phyloP scores from a whole-genome alignment of 2,888 invertebrate genomes.

The Drosophila anceps region DNA sequence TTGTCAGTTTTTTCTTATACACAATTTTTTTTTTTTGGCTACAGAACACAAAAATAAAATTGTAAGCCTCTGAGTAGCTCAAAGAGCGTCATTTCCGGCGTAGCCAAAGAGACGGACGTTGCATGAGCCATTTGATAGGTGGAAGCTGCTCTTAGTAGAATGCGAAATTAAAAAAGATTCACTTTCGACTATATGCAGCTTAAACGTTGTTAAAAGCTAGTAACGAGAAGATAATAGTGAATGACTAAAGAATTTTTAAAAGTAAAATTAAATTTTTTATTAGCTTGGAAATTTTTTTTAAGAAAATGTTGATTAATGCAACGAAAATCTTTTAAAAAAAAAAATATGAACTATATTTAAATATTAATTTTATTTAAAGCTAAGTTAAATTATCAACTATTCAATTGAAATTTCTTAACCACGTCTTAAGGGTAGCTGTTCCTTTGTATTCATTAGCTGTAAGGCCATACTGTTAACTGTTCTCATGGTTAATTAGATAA shows the following conservation, averaged over 20 bases:
- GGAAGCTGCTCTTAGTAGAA: background rate
- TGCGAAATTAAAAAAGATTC: background rate
- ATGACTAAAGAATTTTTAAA: background rate
- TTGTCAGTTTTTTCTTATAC: conserved; percentile 24
- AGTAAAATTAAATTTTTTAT: background rate
- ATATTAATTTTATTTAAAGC: too few relatives aligned
- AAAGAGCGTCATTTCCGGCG: conserved; percentile 48
- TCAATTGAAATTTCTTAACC: too few relatives aligned
- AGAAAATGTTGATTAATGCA: too few relatives aligned
- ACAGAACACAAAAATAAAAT: conserved; percentile 10
- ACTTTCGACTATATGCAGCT: background rate
- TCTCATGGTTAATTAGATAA: conserved; percentile 36
- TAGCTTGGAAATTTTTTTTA: too few relatives aligned
- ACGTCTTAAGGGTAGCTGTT: background rate
- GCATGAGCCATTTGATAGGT: background rate
- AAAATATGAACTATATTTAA: too few relatives aligned
- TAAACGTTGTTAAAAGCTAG: conserved; percentile 8
- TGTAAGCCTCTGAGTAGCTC: conserved; percentile 31
- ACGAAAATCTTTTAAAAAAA: too few relatives aligned
- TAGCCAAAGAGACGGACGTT: conserved; percentile 10
- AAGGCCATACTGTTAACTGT: conserved; percentile 2
- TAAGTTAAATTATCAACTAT: too few relatives aligned
- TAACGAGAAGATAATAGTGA: background rate
- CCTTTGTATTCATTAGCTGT: background rate
- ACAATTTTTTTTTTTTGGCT: conserved; percentile 31